Evolutionary conservation across 1,140 invertebrate genomes (phyloP), one percentile per base, ranked within the genome.

Genomic region (Pogonus chalceus): DNA sequence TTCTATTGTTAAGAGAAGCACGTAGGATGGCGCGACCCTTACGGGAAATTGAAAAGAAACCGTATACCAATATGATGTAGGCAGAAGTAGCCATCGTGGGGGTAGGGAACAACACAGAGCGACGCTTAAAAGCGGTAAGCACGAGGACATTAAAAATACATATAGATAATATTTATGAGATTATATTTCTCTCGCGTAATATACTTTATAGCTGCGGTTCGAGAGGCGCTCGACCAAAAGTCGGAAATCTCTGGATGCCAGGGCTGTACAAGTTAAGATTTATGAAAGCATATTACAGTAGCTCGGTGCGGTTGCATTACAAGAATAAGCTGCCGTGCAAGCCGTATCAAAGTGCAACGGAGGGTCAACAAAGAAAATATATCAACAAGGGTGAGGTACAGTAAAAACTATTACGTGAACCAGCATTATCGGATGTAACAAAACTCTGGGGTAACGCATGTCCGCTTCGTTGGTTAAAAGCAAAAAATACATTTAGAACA

Each of bases 91-190:
- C 37, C 9, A 43, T 7, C 37, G 18, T 43, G 26, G 4, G 26
- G 14, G 26, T 4, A 31, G 14, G 26, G 14, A 31, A 14, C 14
- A 4, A 14, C 4, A 31, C 26, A 31, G 26, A 7, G 7, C 26
- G 14, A 31, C 26, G 26, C 26, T 14, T 31, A 7, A 14, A 4
- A 31, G 14, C 26, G 9, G 37, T n/a, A n/a, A 43, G 37, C 37
- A 43, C 18, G 37, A 18, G 37, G 37, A 43, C 37, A 43, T 43
- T 43, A 43, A 43, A 43, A 43, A 43, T 43, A 43, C 37, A 43
- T 43, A 43, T 43, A 43, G 37, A 43, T 43, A 43, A 43, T 43
- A 43, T 43, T 43, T 43, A 43, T 43, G 37, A 43, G 37, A 43
- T 43, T 31, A 31, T 31, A 31, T 31, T 31, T 12, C 18, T 43